Base-by-base conservation (phyloP, 2,113 vertebrate species). In the Sinocyclocheilus anshuiensis region DNA sequence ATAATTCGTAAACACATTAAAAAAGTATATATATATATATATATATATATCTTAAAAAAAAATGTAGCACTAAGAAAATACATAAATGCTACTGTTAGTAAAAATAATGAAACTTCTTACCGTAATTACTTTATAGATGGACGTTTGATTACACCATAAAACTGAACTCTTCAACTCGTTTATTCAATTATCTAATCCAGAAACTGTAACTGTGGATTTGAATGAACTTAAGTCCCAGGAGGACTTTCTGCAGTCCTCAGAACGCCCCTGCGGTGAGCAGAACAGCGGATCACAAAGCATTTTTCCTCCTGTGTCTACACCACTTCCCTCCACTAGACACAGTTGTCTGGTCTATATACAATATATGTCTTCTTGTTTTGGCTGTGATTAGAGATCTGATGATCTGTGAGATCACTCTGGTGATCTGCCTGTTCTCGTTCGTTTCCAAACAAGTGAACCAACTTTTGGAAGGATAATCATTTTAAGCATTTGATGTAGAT, bases 261-360 rank as follows among this genome's bases (percentile, higher is more conserved):
- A n/a, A 48, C 36, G 16, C 87, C 76, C 50, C 39, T 72, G 39
- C 24, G 11, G 67, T 72, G 80, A 29, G 83, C 29, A 42, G 55
- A 79, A 84, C 80, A 81, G 78, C 87, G 87, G 69, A 33, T 86
- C 89, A 71, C 71, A 75, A 33, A 76, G 18, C 9, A 45, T n/a
- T 80, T 63, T 29, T 82, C 83, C 63, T 81, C 45, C 67, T 24
- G 53, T 78, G 77, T 89, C 89, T 90, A 83, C 77, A 81, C 57
- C 55, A 36, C 53, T 84, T 91, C 89, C 87, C 77, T 79, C 83
- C 50, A 86, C 33, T 72, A 33, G 29, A 75, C 4, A 6, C 67
- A 81, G 72, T 88, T 80, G 84, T 45, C 39, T 6, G 9, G 0
- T 29, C 69, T 85, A 77, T 55, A 74, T 57, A 74, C 67, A 81